Conservation (phyloP, 2,113 vertebrate genomes). For the Bos javanicus region DNA sequence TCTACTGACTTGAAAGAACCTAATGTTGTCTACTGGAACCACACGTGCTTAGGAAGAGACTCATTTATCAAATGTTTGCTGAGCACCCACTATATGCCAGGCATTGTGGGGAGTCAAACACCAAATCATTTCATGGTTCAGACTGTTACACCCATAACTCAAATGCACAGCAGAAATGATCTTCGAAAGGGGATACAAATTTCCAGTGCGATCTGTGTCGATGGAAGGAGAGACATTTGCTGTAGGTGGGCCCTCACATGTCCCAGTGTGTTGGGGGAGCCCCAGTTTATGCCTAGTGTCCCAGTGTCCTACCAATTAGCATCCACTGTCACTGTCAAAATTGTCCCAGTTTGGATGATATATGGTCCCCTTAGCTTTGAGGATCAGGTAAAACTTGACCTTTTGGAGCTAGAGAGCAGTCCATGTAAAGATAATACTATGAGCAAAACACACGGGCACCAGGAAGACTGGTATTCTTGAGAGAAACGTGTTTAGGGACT, state of each 20-base stretch:
- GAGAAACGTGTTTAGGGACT: not conserved
- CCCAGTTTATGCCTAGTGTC: not conserved
- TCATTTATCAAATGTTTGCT: not conserved
- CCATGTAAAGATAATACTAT: not conserved
- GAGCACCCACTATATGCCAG: not conserved
- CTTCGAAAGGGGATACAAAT: not conserved
- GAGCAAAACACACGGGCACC: not conserved
- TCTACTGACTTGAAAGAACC: not conserved
- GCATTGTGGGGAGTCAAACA: not conserved
- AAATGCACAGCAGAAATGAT: not conserved
- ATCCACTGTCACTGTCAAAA: not conserved
- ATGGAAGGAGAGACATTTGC: not conserved
- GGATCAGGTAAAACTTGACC: not conserved
- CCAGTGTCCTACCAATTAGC: not conserved
- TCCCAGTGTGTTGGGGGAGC: not conserved
- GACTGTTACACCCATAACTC: not conserved
- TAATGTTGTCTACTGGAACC: not conserved
- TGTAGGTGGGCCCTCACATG: not conserved
- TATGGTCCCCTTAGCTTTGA: not conserved
- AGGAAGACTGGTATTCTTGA: not conserved
- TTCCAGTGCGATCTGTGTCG: not conserved
- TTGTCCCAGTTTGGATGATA: not conserved
- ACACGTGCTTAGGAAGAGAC: not conserved
- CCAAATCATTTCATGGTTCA: not conserved
- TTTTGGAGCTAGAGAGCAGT: not conserved